These are phyloP conservation scores for Molossus molossus DNA, from an alignment of 2,797 vertebrate genomes.

Conservation along the genomic window DNA sequence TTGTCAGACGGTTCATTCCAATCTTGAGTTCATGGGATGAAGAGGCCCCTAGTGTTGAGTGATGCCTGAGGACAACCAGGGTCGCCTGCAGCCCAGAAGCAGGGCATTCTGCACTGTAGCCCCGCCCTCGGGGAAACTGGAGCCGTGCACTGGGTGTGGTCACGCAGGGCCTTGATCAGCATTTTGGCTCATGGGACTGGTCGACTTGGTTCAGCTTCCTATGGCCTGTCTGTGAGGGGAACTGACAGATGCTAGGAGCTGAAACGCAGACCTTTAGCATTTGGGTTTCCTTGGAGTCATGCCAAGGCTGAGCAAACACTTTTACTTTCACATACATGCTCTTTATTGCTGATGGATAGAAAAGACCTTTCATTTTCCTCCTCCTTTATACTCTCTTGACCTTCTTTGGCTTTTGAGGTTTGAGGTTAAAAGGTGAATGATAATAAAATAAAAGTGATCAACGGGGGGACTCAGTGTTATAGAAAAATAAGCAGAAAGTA, in stretches of 20 bases:
- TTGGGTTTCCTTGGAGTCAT: neutral
- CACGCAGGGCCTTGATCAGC: neutral
- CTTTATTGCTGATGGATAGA: constrained; percentile 25
- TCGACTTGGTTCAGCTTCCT: constrained; percentile 23
- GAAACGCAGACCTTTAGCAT: neutral
- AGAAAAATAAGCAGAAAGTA: constrained; percentile 32
- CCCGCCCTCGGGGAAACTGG: constrained; percentile 5
- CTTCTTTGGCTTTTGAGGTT: constrained; percentile 55
- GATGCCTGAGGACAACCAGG: neutral
- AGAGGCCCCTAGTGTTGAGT: neutral
- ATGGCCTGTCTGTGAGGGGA: neutral
- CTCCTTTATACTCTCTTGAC: neutral
- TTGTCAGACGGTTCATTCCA: neutral
- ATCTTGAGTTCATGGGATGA: neutral
- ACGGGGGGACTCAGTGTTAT: neutral
- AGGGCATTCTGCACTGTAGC: neutral
- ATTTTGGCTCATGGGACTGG: neutral
- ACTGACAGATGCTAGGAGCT: neutral
- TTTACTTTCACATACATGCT: constrained; percentile 33
- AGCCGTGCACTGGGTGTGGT: neutral
- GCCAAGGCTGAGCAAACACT: constrained; percentile 22
- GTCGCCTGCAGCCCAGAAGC: neutral
- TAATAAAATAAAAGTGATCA: neutral
- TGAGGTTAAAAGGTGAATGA: constrained; percentile 34
- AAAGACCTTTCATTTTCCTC: constrained; percentile 52